Evolutionary conservation across 2,888 invertebrate genomes (phyloP).

Genomic region (Lepidochitona cinerea): DNA sequence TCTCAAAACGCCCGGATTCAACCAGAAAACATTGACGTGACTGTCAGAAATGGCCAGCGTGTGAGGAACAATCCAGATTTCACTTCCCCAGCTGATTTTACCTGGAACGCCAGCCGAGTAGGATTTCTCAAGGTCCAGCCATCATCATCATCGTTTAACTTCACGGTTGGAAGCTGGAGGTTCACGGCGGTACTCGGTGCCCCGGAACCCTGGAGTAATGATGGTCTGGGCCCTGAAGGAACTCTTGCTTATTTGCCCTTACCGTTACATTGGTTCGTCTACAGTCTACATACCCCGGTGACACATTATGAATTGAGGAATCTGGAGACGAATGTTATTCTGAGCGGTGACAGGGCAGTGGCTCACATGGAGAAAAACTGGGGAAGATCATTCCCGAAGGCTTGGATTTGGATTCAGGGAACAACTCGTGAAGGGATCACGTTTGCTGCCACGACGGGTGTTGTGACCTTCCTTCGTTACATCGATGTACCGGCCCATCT

Average conservation of each 20-base stretch:
- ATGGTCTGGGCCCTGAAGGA: conserved; percentile 50
- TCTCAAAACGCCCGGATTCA: conserved; percentile 31
- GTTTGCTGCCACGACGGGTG: conserved; percentile 49
- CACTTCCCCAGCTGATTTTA: conserved; percentile 40
- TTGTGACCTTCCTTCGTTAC: conserved; percentile 33
- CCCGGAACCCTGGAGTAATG: conserved; percentile 41
- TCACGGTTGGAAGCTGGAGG: conserved; percentile 32
- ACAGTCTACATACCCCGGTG: conserved; percentile 45
- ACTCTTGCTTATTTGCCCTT: conserved; percentile 48
- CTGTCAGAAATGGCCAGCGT: conserved; percentile 34
- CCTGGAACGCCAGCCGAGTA: conserved; percentile 31
- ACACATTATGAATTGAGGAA: conserved; percentile 34
- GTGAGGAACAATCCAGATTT: conserved; percentile 42
- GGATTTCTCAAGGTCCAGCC: conserved; percentile 36
- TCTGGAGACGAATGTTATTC: conserved; percentile 18
- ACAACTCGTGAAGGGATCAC: conserved; percentile 27
- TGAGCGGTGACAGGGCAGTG: conserved; percentile 24
- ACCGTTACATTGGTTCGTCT: conserved; percentile 59
- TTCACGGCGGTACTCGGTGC: conserved; percentile 30
- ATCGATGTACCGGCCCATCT: conserved; percentile 43
- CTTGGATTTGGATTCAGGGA: conserved; percentile 58
- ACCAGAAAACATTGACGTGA: conserved; percentile 29
- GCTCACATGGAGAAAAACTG: conserved; percentile 60
- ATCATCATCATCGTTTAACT: conserved; percentile 31
- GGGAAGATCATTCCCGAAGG: conserved; percentile 54